These are phyloP conservation scores for Cephus nigrinus DNA, from an alignment of 2,888 invertebrate species.

Conservation along the genomic window DNA sequence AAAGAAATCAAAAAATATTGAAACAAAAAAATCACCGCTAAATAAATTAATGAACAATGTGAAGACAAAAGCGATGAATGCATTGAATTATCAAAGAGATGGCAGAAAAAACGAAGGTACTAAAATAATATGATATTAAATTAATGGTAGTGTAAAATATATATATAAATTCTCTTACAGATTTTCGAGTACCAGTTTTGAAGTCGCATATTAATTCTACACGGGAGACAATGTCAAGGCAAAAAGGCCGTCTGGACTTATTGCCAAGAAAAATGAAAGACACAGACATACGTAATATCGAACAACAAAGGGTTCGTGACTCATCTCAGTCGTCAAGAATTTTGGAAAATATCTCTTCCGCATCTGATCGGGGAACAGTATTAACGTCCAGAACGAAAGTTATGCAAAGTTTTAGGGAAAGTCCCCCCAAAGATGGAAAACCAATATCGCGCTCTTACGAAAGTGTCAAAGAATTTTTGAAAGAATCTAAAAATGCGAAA, in stretches of 20 bases:
- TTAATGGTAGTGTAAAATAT: slow-evolving; percentile 9
- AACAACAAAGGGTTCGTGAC: slow-evolving; percentile 4
- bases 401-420: not conserved
- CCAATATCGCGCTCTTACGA: slow-evolving; percentile 42
- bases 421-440: slow-evolving; percentile 16
- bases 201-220: slow-evolving; percentile 29
- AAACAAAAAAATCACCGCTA: slow-evolving; percentile 64
- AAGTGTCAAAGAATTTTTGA: slow-evolving; percentile 44
- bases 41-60: slow-evolving; percentile 69
- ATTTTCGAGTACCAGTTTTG: slow-evolving; percentile 21
- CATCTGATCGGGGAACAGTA: not conserved
- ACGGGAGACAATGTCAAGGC: slow-evolving; percentile 27
- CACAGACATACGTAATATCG: not conserved
- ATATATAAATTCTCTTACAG: slow-evolving; percentile 18
- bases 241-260: slow-evolving; percentile 27
- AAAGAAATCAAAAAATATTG: slow-evolving; percentile 44
- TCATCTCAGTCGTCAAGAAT: not conserved
- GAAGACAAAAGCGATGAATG: slow-evolving; percentile 69
- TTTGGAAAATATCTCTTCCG: not conserved
- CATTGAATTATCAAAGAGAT: slow-evolving; percentile 63
- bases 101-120: not conserved
- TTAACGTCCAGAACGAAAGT: not conserved
- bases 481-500: slow-evolving; percentile 25
- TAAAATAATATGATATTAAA: not conserved
- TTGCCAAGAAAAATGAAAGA: slow-evolving; percentile 39